A percentile compares a stretch with the other conserved stretches of the same genome.
Conservation (phyloP, 2,888 invertebrate genomes). For the Eupithecia abbreviata region DNA sequence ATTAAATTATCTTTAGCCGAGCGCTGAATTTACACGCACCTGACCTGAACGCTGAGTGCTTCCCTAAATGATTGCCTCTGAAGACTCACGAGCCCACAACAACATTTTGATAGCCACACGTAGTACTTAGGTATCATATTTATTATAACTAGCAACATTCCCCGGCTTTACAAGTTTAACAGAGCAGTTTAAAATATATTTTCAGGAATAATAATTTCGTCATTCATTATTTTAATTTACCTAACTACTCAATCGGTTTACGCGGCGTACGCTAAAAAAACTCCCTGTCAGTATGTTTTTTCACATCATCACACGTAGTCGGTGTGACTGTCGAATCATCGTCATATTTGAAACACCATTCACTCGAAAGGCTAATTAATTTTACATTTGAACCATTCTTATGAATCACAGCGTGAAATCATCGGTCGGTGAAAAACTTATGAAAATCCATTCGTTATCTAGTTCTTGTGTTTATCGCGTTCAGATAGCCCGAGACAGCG, state of each 20-base stretch:
- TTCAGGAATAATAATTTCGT: neutral
- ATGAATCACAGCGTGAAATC: too few relatives aligned
- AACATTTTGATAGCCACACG: conserved; percentile 34
- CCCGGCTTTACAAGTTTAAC: neutral
- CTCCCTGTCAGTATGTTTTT: neutral
- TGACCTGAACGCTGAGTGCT: conserved; percentile 62
- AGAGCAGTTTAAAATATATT: neutral
- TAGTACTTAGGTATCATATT: neutral
- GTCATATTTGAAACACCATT: neutral
- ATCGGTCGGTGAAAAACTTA: too few relatives aligned
- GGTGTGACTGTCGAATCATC: too few relatives aligned
- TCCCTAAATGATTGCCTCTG: conserved; percentile 49
- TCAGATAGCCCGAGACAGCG: neutral
- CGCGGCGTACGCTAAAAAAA: neutral
- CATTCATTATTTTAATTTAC: neutral
- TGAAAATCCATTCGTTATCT: neutral
- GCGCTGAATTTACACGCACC: conserved; percentile 66
- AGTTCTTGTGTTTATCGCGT: neutral
- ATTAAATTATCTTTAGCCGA: conserved; percentile 74
- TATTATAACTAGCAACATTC: neutral
- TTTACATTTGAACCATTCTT: too few relatives aligned
- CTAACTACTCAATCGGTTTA: neutral
- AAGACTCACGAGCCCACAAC: conserved; percentile 36
- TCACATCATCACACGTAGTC: too few relatives aligned
- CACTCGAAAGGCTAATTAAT: too few relatives aligned